Evolutionary conservation across 2,797 vertebrate species (phyloP).

Genomic region (Phrynocephalus guinanensis): DNA sequence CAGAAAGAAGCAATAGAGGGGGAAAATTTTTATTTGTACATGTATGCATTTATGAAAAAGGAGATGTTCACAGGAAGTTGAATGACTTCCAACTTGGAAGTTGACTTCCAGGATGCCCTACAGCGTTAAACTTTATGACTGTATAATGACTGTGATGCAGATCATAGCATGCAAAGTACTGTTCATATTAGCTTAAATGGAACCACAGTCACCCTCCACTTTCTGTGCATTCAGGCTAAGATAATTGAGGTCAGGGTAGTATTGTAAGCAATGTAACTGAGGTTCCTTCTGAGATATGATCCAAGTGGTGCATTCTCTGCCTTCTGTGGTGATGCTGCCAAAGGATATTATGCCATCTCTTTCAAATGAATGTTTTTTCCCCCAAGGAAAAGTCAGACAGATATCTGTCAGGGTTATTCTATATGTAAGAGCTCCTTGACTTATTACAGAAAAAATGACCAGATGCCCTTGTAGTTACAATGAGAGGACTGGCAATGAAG

Average conservation of each 20-base stretch:
- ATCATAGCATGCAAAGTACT: too few species aligned
- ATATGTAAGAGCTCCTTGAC: neutral
- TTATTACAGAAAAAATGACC: conserved; percentile 3
- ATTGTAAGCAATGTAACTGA: neutral
- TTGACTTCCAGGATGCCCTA: neutral
- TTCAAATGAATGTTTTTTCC: neutral
- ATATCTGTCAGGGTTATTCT: conserved; percentile 8
- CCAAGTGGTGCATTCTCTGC: conserved; percentile 5
- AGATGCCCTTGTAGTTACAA: neutral
- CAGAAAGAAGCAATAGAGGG: neutral
- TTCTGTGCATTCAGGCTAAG: neutral
- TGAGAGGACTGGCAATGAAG: too few species aligned
- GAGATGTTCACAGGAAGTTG: too few species aligned
- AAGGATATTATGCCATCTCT: neutral
- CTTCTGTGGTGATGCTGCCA: neutral
- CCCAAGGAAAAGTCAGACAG: neutral
- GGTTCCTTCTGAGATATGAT: neutral
- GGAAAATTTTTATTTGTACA: neutral
- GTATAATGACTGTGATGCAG: neutral
- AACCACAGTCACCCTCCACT: neutral
- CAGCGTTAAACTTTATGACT: neutral
- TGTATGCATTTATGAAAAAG: neutral
- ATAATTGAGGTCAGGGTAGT: conserved; percentile 1
- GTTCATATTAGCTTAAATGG: neutral
- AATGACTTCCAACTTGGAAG: neutral